Evolutionary conservation across 2,113 vertebrate species (phyloP).

Genomic region (Daboia siamensis): DNA sequence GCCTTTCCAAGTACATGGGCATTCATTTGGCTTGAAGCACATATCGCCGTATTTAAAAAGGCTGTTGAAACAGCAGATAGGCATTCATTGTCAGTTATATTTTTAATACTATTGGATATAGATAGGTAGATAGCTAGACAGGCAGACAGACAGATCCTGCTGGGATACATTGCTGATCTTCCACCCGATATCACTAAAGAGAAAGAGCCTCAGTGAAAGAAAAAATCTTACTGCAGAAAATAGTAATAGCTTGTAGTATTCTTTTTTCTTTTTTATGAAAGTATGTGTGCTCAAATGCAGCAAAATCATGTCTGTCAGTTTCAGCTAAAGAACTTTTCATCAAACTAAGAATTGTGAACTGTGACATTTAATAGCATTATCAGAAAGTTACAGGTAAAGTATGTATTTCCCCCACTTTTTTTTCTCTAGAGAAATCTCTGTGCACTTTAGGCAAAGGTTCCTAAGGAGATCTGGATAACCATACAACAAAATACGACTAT

Average conservation of each 20-base stretch:
- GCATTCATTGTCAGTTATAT: not conserved
- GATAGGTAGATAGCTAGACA: no score
- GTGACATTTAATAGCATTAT: not conserved
- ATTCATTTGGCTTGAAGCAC: conserved; percentile 84
- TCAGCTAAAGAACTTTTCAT: not conserved
- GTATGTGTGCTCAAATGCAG: not conserved
- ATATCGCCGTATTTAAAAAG: conserved; percentile 87
- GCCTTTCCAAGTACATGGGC: conserved; percentile 94
- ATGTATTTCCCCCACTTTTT: not conserved
- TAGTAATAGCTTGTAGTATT: not conserved
- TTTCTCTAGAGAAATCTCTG: not conserved
- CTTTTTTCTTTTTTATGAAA: not conserved
- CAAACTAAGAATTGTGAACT: not conserved
- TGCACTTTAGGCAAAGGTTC: not conserved
- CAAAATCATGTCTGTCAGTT: not conserved
- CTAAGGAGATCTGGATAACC: not conserved
- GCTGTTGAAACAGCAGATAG: conserved; percentile 57
- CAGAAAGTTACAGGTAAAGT: not conserved
- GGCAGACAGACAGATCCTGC: no score
- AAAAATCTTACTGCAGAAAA: not conserved
- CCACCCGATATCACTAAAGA: not conserved
- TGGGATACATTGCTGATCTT: not conserved
- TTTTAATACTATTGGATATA: not conserved
- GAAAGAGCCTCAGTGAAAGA: not conserved
- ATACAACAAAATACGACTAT: not conserved